Base-by-base conservation (phyloP, 2,888 invertebrate genomes). In the Vannuccia rotundouncinata region DNA sequence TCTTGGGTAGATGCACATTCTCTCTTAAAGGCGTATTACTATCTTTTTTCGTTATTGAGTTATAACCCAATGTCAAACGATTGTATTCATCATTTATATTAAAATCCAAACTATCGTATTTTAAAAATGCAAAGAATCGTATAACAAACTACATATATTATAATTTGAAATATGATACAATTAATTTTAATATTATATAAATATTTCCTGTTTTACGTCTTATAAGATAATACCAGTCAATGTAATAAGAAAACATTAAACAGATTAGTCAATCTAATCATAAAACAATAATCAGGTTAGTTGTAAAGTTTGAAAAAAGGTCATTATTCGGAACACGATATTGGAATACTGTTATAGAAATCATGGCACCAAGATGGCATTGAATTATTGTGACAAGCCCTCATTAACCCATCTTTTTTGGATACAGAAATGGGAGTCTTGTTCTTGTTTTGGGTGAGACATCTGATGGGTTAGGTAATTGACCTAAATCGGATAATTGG, bases 1-100 rank as follows among this genome's bases (percentile, higher is more conserved):
- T 66, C 66, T 66, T 66, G 66, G 66, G 66, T 66, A 66, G 66
- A 27, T 66, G 66, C 66, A 66, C 25, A 66, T 66, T 66, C n/a
- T n/a, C n/a, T n/a, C n/a, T n/a, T n/a, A n/a, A n/a, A n/a, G n/a
- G n/a, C n/a, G n/a, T n/a, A n/a, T n/a, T n/a, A n/a, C n/a, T n/a
- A n/a, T n/a, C n/a, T n/a, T n/a, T n/a, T n/a, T n/a, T n/a, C n/a
- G n/a, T n/a, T n/a, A n/a, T n/a, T n/a, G n/a, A n/a, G n/a, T n/a
- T n/a, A n/a, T n/a, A n/a, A n/a, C n/a, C n/a, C n/a, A n/a, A n/a
- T n/a, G n/a, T n/a, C n/a, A n/a, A n/a, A 66, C 66, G 17, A 66
- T 27, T 27, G 2, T n/a, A 66, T 66, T 66, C 5, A 66, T 17
- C 66, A 66, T 66, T 66, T 66, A 66, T 66, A 66, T 66, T 66